These are phyloP conservation scores for Prochilodus magdalenae DNA, from an alignment of 2,113 vertebrate species.

Conservation along the genomic window DNA sequence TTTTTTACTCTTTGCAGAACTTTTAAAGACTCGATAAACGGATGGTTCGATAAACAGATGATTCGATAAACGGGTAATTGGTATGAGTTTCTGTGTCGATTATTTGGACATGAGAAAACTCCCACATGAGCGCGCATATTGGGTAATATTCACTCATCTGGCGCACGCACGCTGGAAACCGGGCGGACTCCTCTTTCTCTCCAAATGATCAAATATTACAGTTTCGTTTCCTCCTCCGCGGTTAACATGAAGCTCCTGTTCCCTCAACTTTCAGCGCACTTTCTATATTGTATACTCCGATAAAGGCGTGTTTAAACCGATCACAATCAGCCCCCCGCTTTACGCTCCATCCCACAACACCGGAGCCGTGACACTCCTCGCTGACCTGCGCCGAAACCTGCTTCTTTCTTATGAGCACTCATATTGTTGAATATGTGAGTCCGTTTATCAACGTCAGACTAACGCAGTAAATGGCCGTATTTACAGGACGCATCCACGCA, in stretches of 20 bases:
- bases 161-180: no score
- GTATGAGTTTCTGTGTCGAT: no score
- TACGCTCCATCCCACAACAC: conserved; percentile 33
- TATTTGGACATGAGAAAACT: neutral
- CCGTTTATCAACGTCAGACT: conserved; percentile 67
- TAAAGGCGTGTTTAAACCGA: conserved; percentile 19
- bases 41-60: no score
- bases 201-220: neutral
- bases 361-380: conserved; percentile 35
- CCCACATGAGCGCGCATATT: neutral
- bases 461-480: conserved; percentile 32
- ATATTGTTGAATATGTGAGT: conserved; percentile 72
- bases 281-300: conserved; percentile 10
- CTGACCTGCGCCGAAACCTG: conserved; percentile 41
- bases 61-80: neutral
- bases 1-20: neutral
- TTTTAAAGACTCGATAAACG: neutral
- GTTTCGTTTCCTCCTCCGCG: neutral
- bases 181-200: neutral
- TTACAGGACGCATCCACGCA: conserved; percentile 30
- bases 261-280: neutral
- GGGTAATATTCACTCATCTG: neutral
- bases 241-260: neutral
- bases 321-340: conserved; percentile 14
- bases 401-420: conserved; percentile 26